These are phyloP conservation scores for Camponotus vicinus DNA, from an alignment of 1,140 invertebrate species.

Conservation along the genomic window DNA sequence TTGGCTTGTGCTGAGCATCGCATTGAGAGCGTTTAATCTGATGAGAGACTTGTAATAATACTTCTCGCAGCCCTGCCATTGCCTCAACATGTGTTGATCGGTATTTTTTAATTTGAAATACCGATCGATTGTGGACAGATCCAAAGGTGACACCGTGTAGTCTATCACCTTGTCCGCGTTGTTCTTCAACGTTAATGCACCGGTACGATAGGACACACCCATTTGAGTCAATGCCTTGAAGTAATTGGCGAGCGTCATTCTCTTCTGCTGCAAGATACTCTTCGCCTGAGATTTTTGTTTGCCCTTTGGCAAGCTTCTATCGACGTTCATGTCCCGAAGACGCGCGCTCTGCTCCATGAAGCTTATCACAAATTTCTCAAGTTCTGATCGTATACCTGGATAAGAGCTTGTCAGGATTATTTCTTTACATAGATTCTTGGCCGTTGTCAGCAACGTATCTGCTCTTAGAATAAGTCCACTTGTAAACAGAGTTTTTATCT, in stretches of 20 bases:
- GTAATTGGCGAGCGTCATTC: conserved; percentile 93
- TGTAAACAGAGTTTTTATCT: not conserved
- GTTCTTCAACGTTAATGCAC: conserved; percentile 86
- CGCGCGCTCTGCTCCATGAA: conserved; percentile 89
- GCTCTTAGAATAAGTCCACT: conserved; percentile 72
- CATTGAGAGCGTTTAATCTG: conserved; percentile 89
- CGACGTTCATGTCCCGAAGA: conserved; percentile 89
- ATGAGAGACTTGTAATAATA: conserved; percentile 92
- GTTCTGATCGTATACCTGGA: conserved; percentile 86
- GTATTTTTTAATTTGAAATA: conserved; percentile 73
- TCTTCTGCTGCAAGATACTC: conserved; percentile 93
- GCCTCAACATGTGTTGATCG: conserved; percentile 81
- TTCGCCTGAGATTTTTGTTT: conserved; percentile 94
- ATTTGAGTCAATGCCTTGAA: conserved; percentile 92
- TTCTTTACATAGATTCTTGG: conserved; percentile 89
- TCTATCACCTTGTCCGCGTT: conserved; percentile 80
- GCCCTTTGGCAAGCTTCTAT: conserved; percentile 88
- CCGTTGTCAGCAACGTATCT: conserved; percentile 86
- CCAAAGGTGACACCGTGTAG: conserved; percentile 87
- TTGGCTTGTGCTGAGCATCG: conserved; percentile 88
- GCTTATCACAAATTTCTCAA: conserved; percentile 89
- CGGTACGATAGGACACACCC: conserved; percentile 93
- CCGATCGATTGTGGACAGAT: conserved; percentile 86
- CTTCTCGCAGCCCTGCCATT: conserved; percentile 92
- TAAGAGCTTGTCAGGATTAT: conserved; percentile 87